These are phyloP conservation scores for Sterrhoptilus dennistouni DNA, from an alignment of 2,113 vertebrate species.

Conservation along the genomic window DNA sequence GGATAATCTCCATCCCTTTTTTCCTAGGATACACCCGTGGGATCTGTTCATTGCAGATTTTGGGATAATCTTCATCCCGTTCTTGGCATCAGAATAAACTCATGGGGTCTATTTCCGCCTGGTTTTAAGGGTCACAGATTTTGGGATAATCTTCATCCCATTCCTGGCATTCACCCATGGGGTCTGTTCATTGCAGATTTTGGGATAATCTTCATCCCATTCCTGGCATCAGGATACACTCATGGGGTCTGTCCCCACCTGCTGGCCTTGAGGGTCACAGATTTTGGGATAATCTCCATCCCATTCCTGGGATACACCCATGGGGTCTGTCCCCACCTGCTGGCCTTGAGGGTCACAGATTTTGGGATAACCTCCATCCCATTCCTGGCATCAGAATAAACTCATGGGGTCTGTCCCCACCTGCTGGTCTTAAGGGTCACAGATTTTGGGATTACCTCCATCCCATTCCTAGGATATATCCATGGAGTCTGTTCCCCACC, in stretches of 20 bases:
- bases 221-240: not conserved
- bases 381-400: not conserved
- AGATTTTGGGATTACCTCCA: not conserved
- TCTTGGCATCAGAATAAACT: too few relatives aligned
- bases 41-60: not conserved
- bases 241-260: not conserved
- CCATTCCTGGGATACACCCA: too few relatives aligned
- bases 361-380: not conserved
- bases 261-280: too few relatives aligned
- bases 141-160: not conserved
- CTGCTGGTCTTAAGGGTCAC: not conserved
- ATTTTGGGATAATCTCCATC: too few relatives aligned
- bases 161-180: too few relatives aligned
- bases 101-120: not conserved
- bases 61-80: not conserved
- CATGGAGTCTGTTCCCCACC: not conserved
- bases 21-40: not conserved
- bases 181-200: too few relatives aligned
- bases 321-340: not conserved
- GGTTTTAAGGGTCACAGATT: not conserved
- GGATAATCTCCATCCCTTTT: rapidly evolving
- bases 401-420: not conserved
- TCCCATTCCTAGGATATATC: not conserved
- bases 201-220: not conserved
- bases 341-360: rapidly evolving